These are phyloP conservation scores for Choloepus hoffmanni DNA, from an alignment of 2,113 vertebrate species.

Conservation along the genomic window DNA sequence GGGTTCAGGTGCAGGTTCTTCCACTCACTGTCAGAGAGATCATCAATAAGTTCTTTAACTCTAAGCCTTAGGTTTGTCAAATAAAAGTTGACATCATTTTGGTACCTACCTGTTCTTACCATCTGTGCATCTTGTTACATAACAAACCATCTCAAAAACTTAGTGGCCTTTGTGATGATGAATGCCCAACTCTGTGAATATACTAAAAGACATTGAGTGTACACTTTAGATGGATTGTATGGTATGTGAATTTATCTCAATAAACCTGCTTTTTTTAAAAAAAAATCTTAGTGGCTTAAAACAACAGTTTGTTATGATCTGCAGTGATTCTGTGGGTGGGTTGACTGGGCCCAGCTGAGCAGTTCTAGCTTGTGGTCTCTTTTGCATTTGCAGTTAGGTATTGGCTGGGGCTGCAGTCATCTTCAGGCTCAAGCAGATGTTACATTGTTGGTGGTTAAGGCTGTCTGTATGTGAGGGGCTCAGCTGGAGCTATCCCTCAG, in stretches of 20 bases:
- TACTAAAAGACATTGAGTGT: too few relatives aligned
- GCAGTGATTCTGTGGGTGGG: not conserved
- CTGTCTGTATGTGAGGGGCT: not conserved
- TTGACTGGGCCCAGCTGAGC: not conserved
- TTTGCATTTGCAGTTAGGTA: not conserved
- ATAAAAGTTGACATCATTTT: not conserved
- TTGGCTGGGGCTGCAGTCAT: not conserved
- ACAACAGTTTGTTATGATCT: not conserved
- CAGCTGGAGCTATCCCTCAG: not conserved
- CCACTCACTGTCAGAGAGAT: not conserved
- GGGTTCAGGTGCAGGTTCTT: not conserved
- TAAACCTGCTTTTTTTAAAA: too few relatives aligned
- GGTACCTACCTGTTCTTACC: not conserved
- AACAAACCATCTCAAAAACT: not conserved
- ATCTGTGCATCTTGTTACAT: not conserved
- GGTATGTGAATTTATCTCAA: too few relatives aligned
- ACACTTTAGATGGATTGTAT: too few relatives aligned
- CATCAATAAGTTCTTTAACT: not conserved
- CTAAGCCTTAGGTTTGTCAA: not conserved
- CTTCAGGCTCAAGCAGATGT: not conserved
- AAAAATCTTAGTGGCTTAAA: not conserved
- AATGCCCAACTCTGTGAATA: too few relatives aligned
- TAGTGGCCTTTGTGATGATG: too few relatives aligned
- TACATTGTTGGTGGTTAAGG: not conserved
- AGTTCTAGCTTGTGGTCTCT: not conserved